Evolutionary conservation across 2,113 vertebrate genomes (phyloP), one percentile per base, ranked within the genome.

Genomic region (Triplophysa rosa): DNA sequence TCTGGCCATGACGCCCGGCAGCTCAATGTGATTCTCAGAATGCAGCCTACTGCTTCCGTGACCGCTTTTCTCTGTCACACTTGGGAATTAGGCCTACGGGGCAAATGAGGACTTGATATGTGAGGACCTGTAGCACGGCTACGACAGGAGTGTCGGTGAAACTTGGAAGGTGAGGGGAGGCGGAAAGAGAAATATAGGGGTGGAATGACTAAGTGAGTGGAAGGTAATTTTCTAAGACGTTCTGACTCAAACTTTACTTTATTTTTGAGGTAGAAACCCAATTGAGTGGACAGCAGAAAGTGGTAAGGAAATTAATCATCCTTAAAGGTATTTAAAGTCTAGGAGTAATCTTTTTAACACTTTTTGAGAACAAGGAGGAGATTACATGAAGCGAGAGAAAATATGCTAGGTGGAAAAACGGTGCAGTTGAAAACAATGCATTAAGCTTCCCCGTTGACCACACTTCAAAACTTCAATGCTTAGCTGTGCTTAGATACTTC

Each of bases 361-460:
- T 54, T 70, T 70, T 45, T 54, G 16, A 54, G 19, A 23, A 69
- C 52, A 23, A 24, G 9, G 52, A 17, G 2, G 13, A 72, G 33
- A 72, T 24, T 24, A 72, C 1, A 9, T 33, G n/a, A 17, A 9
- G 56, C 21, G 42, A 52, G 61, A 26, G 21, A 64, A 9, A 76
- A 17, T 54, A 19, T 71, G 45, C 33, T 2, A 2, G 54, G n/a
- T 79, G 42, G n/a, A 72, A 69, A 65, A 42, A 33, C 8, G 26
- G 19, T 42, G 54, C 17, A 24, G 54, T 52, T 16, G 17, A 63
- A 77, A 65, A 76, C 37, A 26, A 24, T 67, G 63, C 54, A 67
- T 80, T 80, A 84, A 54, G 54, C 63, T 73, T 83, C 71, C 61
- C 29, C 29, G 40, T 62, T 8, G 19, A 29, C 75, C 14, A 65